These are phyloP conservation scores for Serripes groenlandicus DNA, from an alignment of 2,888 invertebrate genomes.

Conservation along the genomic window DNA sequence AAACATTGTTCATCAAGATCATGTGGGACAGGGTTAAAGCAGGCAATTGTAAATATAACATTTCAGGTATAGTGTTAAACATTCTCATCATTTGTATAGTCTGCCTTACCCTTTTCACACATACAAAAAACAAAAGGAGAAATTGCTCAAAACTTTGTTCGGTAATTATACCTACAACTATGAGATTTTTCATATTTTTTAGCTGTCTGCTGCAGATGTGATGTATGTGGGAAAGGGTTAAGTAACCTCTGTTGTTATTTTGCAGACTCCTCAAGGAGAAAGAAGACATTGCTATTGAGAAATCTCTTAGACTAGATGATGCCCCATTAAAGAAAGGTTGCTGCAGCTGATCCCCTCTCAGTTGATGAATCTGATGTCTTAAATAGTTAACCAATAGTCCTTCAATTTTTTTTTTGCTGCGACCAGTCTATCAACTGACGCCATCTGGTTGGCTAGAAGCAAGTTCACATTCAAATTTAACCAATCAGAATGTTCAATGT, in stretches of 20 bases:
- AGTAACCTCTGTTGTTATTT: neutral
- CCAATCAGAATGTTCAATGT: no score
- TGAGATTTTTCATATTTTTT: no score
- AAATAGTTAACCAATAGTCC: neutral
- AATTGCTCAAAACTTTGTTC: no score
- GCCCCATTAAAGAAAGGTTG: constrained; percentile 82
- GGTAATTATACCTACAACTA: no score
- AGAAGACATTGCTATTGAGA: constrained; percentile 86
- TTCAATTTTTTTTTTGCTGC: neutral
- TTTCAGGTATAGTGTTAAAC: no score
- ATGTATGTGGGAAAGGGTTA: neutral
- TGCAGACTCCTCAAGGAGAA: constrained; percentile 85
- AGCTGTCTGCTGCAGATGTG: no score
- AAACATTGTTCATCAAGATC: neutral
- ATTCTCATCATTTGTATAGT: no score
- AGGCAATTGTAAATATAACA: no score
- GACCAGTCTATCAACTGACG: neutral
- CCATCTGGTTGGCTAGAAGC: no score
- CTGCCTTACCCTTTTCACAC: no score
- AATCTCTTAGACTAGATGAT: constrained; percentile 82
- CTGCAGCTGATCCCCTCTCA: constrained; percentile 65
- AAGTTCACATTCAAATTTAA: no score
- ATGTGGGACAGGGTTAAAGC: neutral
- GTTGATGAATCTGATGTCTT: neutral
- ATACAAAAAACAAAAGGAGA: no score